Evolutionary conservation across 2,113 vertebrate genomes (phyloP).

Genomic region (Cyanoderma ruficeps): DNA sequence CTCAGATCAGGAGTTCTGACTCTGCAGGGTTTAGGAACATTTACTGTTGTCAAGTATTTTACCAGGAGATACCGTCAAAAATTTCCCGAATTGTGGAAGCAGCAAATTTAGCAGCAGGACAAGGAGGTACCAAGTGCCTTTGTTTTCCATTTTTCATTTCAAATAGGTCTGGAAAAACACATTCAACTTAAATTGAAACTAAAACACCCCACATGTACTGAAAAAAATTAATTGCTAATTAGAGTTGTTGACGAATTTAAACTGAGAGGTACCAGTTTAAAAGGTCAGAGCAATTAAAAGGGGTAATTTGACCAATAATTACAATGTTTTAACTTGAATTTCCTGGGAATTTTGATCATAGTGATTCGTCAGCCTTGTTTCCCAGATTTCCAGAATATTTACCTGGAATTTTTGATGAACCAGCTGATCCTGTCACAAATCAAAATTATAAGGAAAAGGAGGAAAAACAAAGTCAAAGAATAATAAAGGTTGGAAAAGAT

Average conservation of each 20-base stretch:
- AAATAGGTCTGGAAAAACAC: not conserved
- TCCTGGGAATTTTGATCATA: not conserved
- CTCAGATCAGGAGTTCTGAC: not conserved
- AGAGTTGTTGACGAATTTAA: not conserved
- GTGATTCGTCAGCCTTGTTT: not conserved
- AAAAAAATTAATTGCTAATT: not conserved
- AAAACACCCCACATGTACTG: fast-evolving
- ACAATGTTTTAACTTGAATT: not conserved
- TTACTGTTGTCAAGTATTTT: not conserved
- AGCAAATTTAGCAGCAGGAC: not conserved
- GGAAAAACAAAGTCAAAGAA: not conserved
- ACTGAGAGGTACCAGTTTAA: not conserved
- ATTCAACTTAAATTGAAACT: not conserved
- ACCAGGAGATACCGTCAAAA: not conserved
- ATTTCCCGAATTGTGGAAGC: not conserved
- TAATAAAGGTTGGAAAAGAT: not conserved
- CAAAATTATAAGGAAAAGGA: not conserved
- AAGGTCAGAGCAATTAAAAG: not conserved
- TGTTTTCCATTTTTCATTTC: not conserved
- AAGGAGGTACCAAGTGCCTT: not conserved
- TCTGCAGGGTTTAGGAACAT: not conserved
- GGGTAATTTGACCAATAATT: not conserved
- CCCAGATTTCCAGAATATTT: not conserved
- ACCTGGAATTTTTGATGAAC: not conserved
- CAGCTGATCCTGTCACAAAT: not conserved